Evolutionary conservation across 2,888 invertebrate species (phyloP), one percentile per base, ranked within the genome.

Genomic region (Seira ritae): DNA sequence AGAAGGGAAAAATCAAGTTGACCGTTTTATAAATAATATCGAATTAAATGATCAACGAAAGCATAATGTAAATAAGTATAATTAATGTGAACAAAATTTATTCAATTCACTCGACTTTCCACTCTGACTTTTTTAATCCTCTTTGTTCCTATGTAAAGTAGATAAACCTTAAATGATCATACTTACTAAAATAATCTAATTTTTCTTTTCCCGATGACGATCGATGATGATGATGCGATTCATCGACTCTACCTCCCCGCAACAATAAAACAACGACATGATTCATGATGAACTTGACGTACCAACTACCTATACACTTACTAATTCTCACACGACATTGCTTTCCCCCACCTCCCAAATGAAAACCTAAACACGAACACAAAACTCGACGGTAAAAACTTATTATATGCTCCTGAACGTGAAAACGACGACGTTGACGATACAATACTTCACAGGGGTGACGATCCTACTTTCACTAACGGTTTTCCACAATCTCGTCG

Each of bases 401-500:
- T n/a, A n/a, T n/a, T n/a, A n/a, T n/a, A 31, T 31, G 31, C 2
- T 31, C 3, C 31, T 31, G 31, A 31, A 31, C 2, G 62, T 22
- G 31, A 19, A 42, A 42, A 22, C 50, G 42, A 42, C 12, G 42
- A 50, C 50, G 1, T 50, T 50, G 6, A 50, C 70, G n/a, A n/a
- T n/a, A n/a, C n/a, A n/a, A n/a, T n/a, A 78, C 31, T 46, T 55
- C 90, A 91, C 85, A 91, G 92, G 92, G 88, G 92, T 93, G 85
- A 93, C 93, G 85, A 92, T 93, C 88, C 91, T 93, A 88, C 91
- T 93, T 88, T 92, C 92, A 73, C 90, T 93, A 90, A 92, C 92
- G 90, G 92, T 93, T 88, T 93, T 92, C 90, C 91, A 92, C 90
- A 91, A 92, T 88, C 91, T 92, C 87, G 92, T 93, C 85, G 92